Evolutionary conservation across 1,140 invertebrate genomes (phyloP), one percentile per base, ranked within the genome.

Genomic region (Euglossa dilemma): DNA sequence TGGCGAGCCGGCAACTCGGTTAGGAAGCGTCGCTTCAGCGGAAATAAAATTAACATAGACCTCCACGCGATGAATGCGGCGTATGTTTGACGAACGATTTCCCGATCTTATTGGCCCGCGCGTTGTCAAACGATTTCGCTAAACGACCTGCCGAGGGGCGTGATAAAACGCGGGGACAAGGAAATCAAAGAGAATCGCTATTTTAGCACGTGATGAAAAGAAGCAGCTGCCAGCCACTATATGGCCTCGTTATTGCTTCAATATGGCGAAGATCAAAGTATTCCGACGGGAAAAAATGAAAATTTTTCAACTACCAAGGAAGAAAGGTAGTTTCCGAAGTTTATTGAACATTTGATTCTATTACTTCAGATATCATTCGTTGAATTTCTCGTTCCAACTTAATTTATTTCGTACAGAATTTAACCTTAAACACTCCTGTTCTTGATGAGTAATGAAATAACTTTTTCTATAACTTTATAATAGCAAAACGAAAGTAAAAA

Each of bases 21-120:
- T 16, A 63, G 7, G 25, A 63, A 63, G 25, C 16, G 61, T 45
- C 47, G 43, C 36, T 16, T 7, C 12, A 4, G 12, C 45, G 23
- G 23, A 69, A 78, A 57, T 57, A 69, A 78, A 78, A 78, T 78
- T 78, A 67, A 45, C 64, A 78, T 67, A 78, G 14, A 23, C 25
- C n/a, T 18, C n/a, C 8, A 14, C 16, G 2, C 6, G 2, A 25
- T 23, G n/a, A 47, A 52, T 23, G 36, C 23, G 18, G n/a, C 18
- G n/a, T 8, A 9, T n/a, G 57, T 28, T 47, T 25, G 57, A 70
- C 69, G 52, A 59, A n/a, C 23, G 11, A 67, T 70, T 59, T 18
- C 70, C 11, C 11, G 28, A 54, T 52, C 20, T 47, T 23, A 45
- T 16, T 47, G 28, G 36, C 36, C 50, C 14, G 54, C n/a, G 9